A percentile compares a stretch with the other conserved stretches of the same genome.
Evolutionary conservation across 2,888 invertebrate species (phyloP).

Genomic region (Dascillus cervinus): DNA sequence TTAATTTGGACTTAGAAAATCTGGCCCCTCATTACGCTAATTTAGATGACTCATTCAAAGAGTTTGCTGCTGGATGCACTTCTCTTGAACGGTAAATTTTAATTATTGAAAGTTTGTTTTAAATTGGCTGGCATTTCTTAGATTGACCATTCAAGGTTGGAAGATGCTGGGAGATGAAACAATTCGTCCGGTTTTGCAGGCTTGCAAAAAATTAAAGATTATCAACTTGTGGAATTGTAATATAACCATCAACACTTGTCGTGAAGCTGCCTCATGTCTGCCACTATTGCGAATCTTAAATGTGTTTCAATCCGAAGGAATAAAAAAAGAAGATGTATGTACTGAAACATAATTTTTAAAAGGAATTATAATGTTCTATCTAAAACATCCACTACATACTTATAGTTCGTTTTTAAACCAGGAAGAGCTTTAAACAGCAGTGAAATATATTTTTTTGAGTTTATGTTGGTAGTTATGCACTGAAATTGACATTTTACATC

Average conservation of each 20-base stretch:
- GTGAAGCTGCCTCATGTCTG: slow-evolving; percentile 27
- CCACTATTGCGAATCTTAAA: slow-evolving; percentile 25
- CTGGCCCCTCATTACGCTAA: slow-evolving; percentile 26
- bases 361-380: not conserved
- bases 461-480: too few species aligned
- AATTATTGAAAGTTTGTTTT: not conserved
- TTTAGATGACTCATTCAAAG: slow-evolving; percentile 29
- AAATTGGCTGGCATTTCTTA: slow-evolving; percentile 14
- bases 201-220: slow-evolving; percentile 25
- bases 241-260: slow-evolving; percentile 29
- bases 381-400: too few species aligned
- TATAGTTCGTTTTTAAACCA: slow-evolving; percentile 16
- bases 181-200: slow-evolving; percentile 26
- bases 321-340: slow-evolving; percentile 27
- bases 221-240: slow-evolving; percentile 26
- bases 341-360: too few species aligned
- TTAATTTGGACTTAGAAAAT: slow-evolving; percentile 22
- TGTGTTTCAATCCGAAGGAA: slow-evolving; percentile 26
- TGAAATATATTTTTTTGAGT: slow-evolving; percentile 18
- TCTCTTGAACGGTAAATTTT: slow-evolving; percentile 25
- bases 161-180: slow-evolving; percentile 29
- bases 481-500: too few species aligned
- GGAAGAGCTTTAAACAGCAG: slow-evolving; percentile 21
- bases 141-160: slow-evolving; percentile 28
- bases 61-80: slow-evolving; percentile 29